phyloP scores from a whole-genome alignment of 1,140 invertebrate species.

The Bombus huntii region DNA sequence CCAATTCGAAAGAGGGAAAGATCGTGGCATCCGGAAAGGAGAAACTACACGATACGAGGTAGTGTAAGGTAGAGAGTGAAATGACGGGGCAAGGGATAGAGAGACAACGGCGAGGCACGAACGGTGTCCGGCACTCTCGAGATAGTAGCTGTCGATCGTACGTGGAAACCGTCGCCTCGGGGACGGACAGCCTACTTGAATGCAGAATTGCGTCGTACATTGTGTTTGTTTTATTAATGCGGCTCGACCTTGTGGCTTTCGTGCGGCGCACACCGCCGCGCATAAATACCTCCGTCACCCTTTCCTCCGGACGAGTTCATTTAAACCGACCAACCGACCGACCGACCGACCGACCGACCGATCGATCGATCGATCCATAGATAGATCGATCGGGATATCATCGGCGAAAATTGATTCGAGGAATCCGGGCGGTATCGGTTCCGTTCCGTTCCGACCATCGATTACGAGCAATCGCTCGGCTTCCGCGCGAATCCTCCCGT shows the following conservation, averaged over 20 bases:
- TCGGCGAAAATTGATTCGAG: constrained; percentile 39
- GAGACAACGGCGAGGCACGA: constrained; percentile 52
- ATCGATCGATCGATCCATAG: too few relatives aligned
- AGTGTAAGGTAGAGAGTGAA: constrained; percentile 3
- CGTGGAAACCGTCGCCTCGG: constrained; percentile 67
- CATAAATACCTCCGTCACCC: constrained; percentile 62
- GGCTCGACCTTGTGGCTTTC: constrained; percentile 73
- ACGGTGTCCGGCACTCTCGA: constrained; percentile 51
- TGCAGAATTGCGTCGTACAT: constrained; percentile 75
- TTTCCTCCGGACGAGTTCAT: constrained; percentile 61
- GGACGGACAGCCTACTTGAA: constrained; percentile 66
- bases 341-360: not conserved
- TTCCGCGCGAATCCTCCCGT: not conserved
- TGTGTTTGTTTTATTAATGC: constrained; percentile 80
- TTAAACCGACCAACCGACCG: constrained; percentile 30
- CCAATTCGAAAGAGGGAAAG: not conserved
- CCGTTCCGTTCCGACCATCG: not conserved
- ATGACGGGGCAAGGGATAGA: constrained; percentile 16
- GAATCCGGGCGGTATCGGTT: not conserved
- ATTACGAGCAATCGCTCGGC: not conserved
- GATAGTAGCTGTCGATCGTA: constrained; percentile 69
- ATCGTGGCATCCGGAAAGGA: not conserved
- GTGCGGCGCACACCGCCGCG: constrained; percentile 55
- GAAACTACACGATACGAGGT: not conserved
- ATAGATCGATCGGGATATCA: constrained; percentile 2